Base-by-base conservation (phyloP, 1,140 invertebrate species). In the Babylonia areolata region DNA sequence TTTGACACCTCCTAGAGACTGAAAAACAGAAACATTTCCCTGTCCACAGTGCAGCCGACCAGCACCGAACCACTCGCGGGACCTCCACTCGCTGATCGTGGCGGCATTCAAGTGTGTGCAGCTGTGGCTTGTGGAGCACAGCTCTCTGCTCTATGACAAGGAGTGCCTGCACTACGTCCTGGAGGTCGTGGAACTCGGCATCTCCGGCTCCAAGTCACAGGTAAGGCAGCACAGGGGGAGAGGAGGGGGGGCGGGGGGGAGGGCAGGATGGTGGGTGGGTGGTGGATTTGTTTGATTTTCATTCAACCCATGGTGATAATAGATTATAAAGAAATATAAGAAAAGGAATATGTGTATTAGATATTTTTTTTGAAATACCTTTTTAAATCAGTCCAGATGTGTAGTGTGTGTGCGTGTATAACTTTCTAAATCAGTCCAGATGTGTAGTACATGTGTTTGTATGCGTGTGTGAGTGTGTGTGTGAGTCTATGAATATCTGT, bases 171-270 rank as follows among this genome's bases (percentile, higher is more conserved):
- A 97, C 85, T 98, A 97, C 79, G 97, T 99, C 17, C 95, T 99
- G 73, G 98, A 99, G 95, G 98, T 99, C 0, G 97, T 99, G 2
- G 99, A 99, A 94, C 95, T 99, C 12, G 99, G 99, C 85, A 98
- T 99, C 77, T 99, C 99, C 0, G 99, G 99, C 17, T 97, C 97
- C 3, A 99, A 99, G 94, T 96, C 96, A 64, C 95, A 96, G 94
- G 96, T 96, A 94, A 87, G 80, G 78, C n/a, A n/a, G n/a, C n/a
- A 79, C 37, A 46, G 46, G 46, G 9, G 46, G 46, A 51, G 46
- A 51, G 17, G 9, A 0, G 46, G 46, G 2, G 2, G 46, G 46
- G 46, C 9, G 46, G 46, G 0, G 46, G 5, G 31, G n/a, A 46
- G n/a, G 35, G 42, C 15, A 46, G 42, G 42, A 46, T 5, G 42